Conservation (phyloP, 2,113 vertebrate genomes). For the Pholis gunnellus region DNA sequence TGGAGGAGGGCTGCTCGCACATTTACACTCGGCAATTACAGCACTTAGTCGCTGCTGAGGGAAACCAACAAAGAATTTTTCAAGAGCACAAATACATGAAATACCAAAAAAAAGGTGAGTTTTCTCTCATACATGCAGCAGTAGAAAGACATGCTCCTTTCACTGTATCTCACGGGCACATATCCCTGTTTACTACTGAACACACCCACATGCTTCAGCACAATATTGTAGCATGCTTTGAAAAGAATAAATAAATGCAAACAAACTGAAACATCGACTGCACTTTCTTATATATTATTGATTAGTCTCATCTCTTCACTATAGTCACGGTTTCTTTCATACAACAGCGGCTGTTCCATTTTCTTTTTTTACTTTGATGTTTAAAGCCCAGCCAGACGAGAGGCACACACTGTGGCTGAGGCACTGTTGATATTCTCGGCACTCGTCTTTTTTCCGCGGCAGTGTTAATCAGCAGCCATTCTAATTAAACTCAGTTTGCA, state of each 20-base stretch:
- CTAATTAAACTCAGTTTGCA: constrained; percentile 79
- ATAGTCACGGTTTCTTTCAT: constrained; percentile 16
- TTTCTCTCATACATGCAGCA: constrained; percentile 6
- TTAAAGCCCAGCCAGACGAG: constrained; percentile 28
- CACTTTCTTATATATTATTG: constrained; percentile 14
- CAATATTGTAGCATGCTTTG: constrained; percentile 8
- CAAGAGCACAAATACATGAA: neutral
- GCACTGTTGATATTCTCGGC: constrained; percentile 63
- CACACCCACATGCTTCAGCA: constrained; percentile 28
- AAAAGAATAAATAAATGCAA: constrained; percentile 35
- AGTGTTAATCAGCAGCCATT: constrained; percentile 64
- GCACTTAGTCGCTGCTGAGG: constrained; percentile 40
- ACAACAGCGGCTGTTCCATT: constrained; percentile 7
- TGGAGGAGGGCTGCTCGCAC: constrained; percentile 45
- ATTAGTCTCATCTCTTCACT: constrained; percentile 24
- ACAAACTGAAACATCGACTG: constrained; percentile 11
- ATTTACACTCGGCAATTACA: constrained; percentile 53
- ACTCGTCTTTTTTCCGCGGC: constrained; percentile 47
- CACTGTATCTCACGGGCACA: constrained; percentile 22
- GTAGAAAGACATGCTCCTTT: constrained; percentile 9
- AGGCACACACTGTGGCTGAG: constrained; percentile 24
- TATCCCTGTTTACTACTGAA: constrained; percentile 13
- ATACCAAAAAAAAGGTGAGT: neutral
- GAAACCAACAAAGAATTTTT: constrained; percentile 3
- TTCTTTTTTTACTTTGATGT: constrained; percentile 30